phyloP scores from a whole-genome alignment of 1,140 invertebrate species.

The Vollenhovia emeryi region DNA sequence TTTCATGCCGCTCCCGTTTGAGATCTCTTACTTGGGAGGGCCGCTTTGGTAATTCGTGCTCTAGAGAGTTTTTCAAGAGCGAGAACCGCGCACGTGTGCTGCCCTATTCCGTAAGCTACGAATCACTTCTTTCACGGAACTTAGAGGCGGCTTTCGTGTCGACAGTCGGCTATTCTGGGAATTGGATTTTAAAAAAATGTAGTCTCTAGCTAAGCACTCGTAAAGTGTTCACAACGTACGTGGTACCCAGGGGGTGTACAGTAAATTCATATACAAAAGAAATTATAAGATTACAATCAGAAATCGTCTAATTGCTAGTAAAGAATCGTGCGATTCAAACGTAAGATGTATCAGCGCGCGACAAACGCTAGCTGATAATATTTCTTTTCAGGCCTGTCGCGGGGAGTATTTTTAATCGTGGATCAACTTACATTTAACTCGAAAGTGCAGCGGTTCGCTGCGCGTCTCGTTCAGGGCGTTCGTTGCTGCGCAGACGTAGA shows the following conservation, averaged over 20 bases:
- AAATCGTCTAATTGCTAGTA: neutral
- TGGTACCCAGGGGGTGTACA: conserved; percentile 55
- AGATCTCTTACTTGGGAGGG: neutral
- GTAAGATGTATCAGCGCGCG: neutral
- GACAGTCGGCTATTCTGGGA: conserved; percentile 66
- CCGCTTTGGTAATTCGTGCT: conserved; percentile 32
- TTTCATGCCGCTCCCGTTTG: conserved; percentile 16
- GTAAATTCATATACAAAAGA: too few relatives aligned
- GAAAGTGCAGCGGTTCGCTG: conserved; percentile 86
- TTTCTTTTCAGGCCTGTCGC: neutral
- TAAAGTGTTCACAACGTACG: conserved; percentile 79
- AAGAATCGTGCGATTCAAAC: neutral
- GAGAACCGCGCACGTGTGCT: conserved; percentile 27
- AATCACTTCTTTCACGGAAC: conserved; percentile 28
- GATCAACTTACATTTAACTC: conserved; percentile 88
- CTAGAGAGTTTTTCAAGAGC: conserved; percentile 12
- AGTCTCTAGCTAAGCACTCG: conserved; percentile 74
- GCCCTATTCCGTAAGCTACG: neutral
- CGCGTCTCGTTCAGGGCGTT: conserved; percentile 87
- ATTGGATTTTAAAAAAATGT: conserved; percentile 83
- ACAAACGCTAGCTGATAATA: neutral
- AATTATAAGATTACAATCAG: too few relatives aligned
- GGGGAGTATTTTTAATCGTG: neutral
- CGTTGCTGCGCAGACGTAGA: conserved; percentile 87
- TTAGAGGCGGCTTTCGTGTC: conserved; percentile 28